phyloP scores from a whole-genome alignment of 2,113 vertebrate species.

The Neotoma lepida region DNA sequence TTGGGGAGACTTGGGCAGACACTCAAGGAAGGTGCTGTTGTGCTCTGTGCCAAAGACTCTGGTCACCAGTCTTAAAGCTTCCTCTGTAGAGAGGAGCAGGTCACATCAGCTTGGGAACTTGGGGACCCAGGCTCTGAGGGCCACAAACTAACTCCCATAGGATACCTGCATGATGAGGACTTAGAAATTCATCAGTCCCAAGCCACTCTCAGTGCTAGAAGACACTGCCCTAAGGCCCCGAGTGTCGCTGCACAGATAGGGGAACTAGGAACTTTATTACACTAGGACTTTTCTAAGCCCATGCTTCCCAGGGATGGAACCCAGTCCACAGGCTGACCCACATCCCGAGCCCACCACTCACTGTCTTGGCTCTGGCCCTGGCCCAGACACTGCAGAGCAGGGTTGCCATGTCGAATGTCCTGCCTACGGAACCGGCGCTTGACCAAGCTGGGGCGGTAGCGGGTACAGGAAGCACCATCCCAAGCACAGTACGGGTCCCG shows the following conservation, averaged over 20 bases:
- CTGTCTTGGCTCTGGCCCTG: conserved; percentile 90
- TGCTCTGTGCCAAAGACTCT: conserved; percentile 92
- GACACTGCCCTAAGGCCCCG: background rate
- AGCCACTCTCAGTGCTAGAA: background rate
- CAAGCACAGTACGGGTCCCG: conserved; percentile 96
- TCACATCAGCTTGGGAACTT: background rate
- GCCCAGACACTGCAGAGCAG: conserved; percentile 91
- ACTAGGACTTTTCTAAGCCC: background rate
- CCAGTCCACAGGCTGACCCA: background rate
- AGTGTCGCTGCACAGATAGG: background rate
- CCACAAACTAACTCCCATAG: background rate
- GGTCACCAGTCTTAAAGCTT: conserved; percentile 84
- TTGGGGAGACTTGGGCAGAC: conserved; percentile 93
- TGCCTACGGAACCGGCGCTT: conserved; percentile 93
- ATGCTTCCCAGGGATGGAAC: background rate
- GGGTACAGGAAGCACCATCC: conserved; percentile 91
- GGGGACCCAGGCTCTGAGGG: background rate
- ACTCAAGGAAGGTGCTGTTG: conserved; percentile 97
- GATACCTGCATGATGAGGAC: background rate
- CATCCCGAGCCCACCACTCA: conserved; percentile 76
- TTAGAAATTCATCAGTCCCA: background rate
- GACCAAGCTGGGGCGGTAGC: conserved; percentile 84
- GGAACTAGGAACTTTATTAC: background rate
- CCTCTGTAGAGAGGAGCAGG: conserved; percentile 79
- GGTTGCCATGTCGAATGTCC: conserved; percentile 89